Percentiles rank a stretch among this genome's conserved stretches.
These are phyloP conservation scores for Peromyscus polionotus DNA, from an alignment of 2,113 vertebrate genomes.

Conservation along the genomic window DNA sequence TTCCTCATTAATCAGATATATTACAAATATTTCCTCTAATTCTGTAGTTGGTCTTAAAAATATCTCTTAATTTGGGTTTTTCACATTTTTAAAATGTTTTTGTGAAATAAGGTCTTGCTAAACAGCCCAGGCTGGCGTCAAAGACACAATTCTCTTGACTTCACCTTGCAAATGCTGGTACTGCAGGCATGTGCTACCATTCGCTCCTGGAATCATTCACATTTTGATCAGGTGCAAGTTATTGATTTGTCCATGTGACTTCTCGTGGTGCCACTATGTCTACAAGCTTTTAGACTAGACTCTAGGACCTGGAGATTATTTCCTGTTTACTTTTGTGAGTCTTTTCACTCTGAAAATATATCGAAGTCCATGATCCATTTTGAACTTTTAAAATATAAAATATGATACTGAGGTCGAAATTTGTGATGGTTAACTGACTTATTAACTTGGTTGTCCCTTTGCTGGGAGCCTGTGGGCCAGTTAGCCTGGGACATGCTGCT, in stretches of 20 bases:
- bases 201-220: neutral
- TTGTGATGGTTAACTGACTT: conserved; percentile 31
- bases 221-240: conserved; percentile 10
- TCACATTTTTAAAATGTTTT: neutral
- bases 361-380: neutral
- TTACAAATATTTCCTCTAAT: conserved; percentile 18
- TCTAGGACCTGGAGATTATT: neutral
- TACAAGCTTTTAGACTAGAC: neutral
- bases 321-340: conserved; percentile 33
- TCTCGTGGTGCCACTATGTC: conserved; percentile 25
- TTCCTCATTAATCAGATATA: neutral
- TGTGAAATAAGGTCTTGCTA: neutral
- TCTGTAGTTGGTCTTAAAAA: neutral
- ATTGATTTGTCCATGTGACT: neutral
- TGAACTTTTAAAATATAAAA: conserved; percentile 40
- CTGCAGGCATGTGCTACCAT: neutral
- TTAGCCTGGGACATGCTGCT: neutral
- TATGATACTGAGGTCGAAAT: neutral
- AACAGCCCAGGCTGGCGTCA: neutral
- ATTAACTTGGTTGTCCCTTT: neutral
- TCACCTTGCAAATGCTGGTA: neutral
- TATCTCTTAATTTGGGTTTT: neutral
- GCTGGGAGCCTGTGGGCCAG: neutral
- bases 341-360: conserved; percentile 7
- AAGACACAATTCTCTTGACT: neutral